These are phyloP conservation scores for Tholera decimalis DNA, from an alignment of 2,888 invertebrate genomes.

Conservation along the genomic window DNA sequence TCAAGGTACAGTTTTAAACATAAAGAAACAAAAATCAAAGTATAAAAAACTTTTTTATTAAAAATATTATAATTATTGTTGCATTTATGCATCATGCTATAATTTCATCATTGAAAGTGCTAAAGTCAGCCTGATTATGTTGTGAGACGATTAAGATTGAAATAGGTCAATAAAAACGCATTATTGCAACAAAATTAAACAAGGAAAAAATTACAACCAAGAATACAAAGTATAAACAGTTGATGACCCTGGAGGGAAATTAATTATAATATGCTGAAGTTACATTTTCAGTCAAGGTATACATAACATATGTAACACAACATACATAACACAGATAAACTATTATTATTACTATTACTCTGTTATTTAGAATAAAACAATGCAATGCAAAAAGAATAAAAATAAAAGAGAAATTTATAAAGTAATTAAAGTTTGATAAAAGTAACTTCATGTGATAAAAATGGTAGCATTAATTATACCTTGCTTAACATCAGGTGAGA, in stretches of 20 bases:
- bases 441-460: too few relatives aligned
- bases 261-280: background rate
- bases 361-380: too few relatives aligned
- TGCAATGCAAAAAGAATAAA: too few relatives aligned
- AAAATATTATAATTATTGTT: constrained; percentile 37
- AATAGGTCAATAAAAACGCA: background rate
- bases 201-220: constrained; percentile 7
- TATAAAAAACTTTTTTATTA: constrained; percentile 31
- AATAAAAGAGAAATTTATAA: too few relatives aligned
- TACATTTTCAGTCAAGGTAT: too few relatives aligned
- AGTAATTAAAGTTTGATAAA: too few relatives aligned
- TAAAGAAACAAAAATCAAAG: background rate
- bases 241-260: background rate
- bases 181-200: constrained; percentile 25
- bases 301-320: too few relatives aligned
- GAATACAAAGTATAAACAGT: background rate
- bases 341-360: too few relatives aligned
- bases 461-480: too few relatives aligned
- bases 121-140: background rate
- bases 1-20: too few relatives aligned
- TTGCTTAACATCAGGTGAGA: too few relatives aligned
- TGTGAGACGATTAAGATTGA: background rate
- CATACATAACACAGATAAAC: too few relatives aligned
- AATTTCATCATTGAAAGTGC: background rate
- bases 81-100: constrained; percentile 28